Percentiles rank a stretch among this genome's conserved stretches.
phyloP scores from a whole-genome alignment of 2,888 invertebrate genomes.

The Balanococcus diminutus region DNA sequence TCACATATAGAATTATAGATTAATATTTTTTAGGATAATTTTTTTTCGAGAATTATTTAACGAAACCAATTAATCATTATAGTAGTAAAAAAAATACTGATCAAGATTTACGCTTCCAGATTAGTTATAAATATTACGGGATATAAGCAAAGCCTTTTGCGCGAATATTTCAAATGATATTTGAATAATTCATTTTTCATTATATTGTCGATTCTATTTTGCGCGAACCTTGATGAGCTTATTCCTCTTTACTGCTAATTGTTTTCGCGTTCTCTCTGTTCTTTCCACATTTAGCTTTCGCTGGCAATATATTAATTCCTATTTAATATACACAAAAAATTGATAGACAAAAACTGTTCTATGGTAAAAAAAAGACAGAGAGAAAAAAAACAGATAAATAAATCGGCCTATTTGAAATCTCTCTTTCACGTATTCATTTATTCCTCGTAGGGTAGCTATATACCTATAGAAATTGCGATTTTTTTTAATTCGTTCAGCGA shows the following conservation, averaged over 20 bases:
- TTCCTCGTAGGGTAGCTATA: not conserved
- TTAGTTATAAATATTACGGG: conserved; percentile 1
- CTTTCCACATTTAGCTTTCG: not conserved
- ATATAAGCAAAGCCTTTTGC: not conserved
- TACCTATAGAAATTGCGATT: not conserved
- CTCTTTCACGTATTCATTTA: conserved; percentile 45
- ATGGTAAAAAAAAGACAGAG: not conserved
- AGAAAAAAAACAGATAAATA: conserved; percentile 13
- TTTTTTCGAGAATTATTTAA: not conserved
- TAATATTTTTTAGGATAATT: no score
- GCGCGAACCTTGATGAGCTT: conserved; percentile 41
- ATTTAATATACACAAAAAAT: conserved; percentile 48
- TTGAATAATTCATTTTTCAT: conserved; percentile 51
- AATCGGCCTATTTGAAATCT: conserved; percentile 44
- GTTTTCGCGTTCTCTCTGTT: conserved; percentile 15
- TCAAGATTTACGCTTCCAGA: conserved; percentile 12
- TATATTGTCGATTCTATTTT: conserved; percentile 47
- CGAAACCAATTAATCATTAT: not conserved
- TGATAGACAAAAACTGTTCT: conserved; percentile 42
- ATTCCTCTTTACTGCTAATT: conserved; percentile 4
- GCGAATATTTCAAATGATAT: conserved; percentile 10
- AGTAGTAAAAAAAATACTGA: not conserved
- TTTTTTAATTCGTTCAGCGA: conserved; percentile 29
- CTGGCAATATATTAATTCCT: conserved; percentile 39
- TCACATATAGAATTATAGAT: not conserved